Evolutionary conservation across 2,113 vertebrate species (phyloP).

Genomic region (Thymallus thymallus): DNA sequence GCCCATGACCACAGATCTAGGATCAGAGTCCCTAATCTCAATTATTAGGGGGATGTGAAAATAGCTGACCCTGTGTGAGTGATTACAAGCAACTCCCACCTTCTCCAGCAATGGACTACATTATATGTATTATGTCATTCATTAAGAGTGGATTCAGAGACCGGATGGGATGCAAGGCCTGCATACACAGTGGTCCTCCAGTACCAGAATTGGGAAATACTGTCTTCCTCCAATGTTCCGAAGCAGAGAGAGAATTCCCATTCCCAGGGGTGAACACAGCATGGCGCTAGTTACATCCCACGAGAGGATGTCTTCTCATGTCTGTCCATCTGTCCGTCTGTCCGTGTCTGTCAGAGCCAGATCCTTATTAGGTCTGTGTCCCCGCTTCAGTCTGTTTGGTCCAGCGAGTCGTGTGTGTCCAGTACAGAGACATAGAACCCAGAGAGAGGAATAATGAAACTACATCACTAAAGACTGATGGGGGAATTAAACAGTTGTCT

Average conservation of each 20-base stretch:
- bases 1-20: conserved; percentile 20
- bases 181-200: neutral
- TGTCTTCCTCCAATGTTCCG: neutral
- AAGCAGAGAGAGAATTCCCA: neutral
- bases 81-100: neutral
- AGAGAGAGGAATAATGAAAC: conserved; percentile 40
- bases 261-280: conserved; percentile 31
- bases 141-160: neutral
- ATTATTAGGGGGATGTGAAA: no score
- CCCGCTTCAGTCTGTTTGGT: conserved; percentile 49
- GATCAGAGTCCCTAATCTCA: no score
- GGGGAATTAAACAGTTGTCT: conserved; percentile 37
- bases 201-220: neutral
- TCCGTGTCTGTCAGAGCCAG: conserved; percentile 2
- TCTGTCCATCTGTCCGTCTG: conserved; percentile 15
- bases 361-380: conserved; percentile 17
- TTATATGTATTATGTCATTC: neutral
- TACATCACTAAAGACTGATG: conserved; percentile 35
- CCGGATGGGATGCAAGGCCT: neutral
- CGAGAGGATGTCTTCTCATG: conserved; percentile 39
- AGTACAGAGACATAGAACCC: conserved; percentile 29
- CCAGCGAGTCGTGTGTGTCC: conserved; percentile 37
- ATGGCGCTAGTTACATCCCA: conserved; percentile 54
- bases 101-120: neutral
- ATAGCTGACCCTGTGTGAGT: no score